Evolutionary conservation across 2,113 vertebrate genomes (phyloP).

Genomic region (Penelope pileata): DNA sequence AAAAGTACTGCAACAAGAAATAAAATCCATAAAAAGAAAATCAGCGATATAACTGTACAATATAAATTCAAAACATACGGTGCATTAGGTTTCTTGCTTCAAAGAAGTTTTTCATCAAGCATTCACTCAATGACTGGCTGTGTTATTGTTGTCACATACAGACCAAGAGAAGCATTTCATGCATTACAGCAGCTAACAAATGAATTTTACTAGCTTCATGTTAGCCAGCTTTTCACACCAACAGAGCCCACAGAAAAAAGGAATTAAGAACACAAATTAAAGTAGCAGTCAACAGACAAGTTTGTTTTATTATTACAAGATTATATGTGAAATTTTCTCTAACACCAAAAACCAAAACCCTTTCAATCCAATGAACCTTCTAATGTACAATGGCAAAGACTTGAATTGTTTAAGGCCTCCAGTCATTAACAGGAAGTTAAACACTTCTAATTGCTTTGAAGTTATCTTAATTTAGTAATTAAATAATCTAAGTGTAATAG

Average conservation of each 20-base stretch:
- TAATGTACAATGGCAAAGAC: neutral
- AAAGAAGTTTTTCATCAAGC: neutral
- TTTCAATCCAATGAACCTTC: neutral
- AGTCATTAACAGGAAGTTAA: neutral
- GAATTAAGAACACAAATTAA: rapidly evolving
- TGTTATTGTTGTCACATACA: neutral
- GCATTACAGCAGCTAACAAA: neutral
- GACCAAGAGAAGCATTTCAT: neutral
- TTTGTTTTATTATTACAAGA: neutral
- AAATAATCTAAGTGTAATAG: neutral
- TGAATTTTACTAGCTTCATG: neutral
- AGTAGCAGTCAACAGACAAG: neutral
- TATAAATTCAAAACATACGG: neutral
- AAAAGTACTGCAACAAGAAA: neutral
- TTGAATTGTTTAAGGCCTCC: neutral
- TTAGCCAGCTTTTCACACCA: neutral
- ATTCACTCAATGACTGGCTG: neutral
- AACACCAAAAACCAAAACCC: rapidly evolving
- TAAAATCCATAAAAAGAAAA: neutral
- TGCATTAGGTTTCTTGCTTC: neutral
- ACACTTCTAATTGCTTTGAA: neutral
- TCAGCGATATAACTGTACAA: neutral
- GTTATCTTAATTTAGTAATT: neutral
- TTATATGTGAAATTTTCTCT: neutral
- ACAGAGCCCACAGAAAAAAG: neutral